Conservation (phyloP, 2,797 vertebrate species). For the Cuniculus paca region DNA sequence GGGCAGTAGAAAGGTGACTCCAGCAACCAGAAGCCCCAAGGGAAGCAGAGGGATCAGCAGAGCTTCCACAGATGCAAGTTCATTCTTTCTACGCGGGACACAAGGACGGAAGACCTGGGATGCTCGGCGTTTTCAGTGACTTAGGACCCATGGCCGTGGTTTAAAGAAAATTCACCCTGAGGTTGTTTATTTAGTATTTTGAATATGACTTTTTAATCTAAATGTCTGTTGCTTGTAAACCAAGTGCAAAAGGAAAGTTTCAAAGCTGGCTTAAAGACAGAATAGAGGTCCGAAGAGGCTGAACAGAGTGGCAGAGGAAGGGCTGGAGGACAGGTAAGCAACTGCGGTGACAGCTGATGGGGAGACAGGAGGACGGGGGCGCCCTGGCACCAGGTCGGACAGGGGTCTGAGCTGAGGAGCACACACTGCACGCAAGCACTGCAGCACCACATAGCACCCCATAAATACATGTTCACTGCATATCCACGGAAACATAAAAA, state of each 20-base stretch:
- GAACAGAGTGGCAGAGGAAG: background rate
- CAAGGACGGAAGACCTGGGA: background rate
- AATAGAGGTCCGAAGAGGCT: background rate
- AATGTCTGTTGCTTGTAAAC: conserved; percentile 45
- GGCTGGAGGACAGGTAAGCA: background rate
- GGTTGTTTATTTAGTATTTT: conserved; percentile 12
- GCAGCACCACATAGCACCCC: background rate
- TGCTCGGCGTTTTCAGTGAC: conserved; percentile 18
- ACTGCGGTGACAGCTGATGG: background rate
- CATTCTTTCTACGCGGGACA: background rate
- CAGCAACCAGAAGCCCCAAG: background rate
- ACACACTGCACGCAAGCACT: background rate
- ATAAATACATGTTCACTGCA: background rate
- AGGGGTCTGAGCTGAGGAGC: no score
- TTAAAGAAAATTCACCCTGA: conserved; percentile 22
- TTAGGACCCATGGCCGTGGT: background rate
- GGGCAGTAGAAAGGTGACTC: background rate
- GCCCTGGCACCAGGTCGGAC: background rate
- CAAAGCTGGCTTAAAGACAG: background rate
- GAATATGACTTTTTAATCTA: conserved; percentile 38
- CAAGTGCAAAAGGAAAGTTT: background rate
- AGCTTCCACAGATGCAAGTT: background rate
- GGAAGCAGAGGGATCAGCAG: conserved; percentile 19
- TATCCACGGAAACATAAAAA: background rate
- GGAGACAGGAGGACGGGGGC: background rate